Conservation (phyloP, 2,113 vertebrate species). For the Tragelaphus imberbis region DNA sequence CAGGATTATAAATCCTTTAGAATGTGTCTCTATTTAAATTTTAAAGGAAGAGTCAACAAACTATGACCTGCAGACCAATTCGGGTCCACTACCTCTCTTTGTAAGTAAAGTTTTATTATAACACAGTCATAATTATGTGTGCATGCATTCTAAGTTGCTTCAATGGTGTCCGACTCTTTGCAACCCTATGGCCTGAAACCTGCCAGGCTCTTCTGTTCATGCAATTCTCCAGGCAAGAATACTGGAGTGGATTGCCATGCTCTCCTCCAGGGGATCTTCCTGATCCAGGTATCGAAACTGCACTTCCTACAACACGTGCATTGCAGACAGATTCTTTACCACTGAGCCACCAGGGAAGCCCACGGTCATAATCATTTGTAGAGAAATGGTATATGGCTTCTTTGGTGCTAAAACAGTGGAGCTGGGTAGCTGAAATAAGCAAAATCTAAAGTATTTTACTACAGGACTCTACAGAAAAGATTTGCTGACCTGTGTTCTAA, state of each 20-base stretch:
- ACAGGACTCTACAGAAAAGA: neutral
- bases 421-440: neutral
- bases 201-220: neutral
- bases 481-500: neutral
- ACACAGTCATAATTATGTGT: neutral
- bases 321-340: neutral
- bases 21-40: neutral
- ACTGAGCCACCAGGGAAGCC: neutral
- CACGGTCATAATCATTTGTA: neutral
- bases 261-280: neutral
- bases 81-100: neutral
- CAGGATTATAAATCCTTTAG: neutral
- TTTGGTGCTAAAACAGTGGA: neutral
- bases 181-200: neutral
- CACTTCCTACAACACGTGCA: accelerated
- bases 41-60: neutral
- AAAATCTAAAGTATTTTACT: neutral
- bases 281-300: neutral
- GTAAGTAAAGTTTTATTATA: neutral
- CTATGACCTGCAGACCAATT: neutral
- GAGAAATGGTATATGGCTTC: neutral
- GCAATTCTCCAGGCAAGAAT: neutral
- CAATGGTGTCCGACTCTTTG: neutral
- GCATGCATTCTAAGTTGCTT: neutral
- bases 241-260: neutral